phyloP scores from a whole-genome alignment of 2,797 vertebrate genomes.

The Philypnodon macrostomus region DNA sequence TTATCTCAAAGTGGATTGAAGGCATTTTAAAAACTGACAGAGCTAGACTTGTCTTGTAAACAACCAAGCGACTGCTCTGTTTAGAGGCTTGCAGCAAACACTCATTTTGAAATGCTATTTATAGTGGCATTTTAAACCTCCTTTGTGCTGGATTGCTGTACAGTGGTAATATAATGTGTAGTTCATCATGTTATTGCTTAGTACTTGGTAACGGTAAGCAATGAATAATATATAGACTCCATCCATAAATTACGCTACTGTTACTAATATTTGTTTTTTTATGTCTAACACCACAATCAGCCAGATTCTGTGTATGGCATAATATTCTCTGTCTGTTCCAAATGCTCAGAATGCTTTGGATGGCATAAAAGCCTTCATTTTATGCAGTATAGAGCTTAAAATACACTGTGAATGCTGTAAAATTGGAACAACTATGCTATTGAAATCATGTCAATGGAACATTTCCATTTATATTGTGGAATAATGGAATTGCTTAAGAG shows the following conservation, averaged over 20 bases:
- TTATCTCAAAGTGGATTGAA: slow-evolving; percentile 30
- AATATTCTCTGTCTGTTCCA: slow-evolving; percentile 12
- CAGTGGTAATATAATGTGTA: slow-evolving; percentile 11
- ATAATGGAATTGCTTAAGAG: neutral
- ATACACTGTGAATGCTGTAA: slow-evolving; percentile 5
- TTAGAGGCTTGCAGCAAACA: slow-evolving; percentile 14
- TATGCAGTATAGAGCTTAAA: slow-evolving; percentile 7
- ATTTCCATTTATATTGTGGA: slow-evolving; percentile 7
- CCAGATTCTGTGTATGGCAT: slow-evolving; percentile 3
- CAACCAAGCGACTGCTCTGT: slow-evolving; percentile 6
- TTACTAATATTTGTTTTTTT: slow-evolving; percentile 23
- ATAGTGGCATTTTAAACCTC: slow-evolving; percentile 4
- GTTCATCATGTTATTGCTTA: slow-evolving; percentile 15
- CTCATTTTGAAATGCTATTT: slow-evolving; percentile 14
- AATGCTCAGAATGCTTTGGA: slow-evolving; percentile 1
- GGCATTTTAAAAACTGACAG: slow-evolving; percentile 33
- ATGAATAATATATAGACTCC: slow-evolving; percentile 45
- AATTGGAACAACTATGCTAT: slow-evolving; percentile 9
- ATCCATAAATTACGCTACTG: slow-evolving; percentile 16
- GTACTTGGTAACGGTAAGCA: slow-evolving; percentile 33
- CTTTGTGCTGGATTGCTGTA: slow-evolving; percentile 7
- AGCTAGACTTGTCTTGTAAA: slow-evolving; percentile 23
- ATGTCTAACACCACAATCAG: slow-evolving; percentile 17
- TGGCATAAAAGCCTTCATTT: slow-evolving; percentile 16
- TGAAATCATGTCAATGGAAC: slow-evolving; percentile 1